Evolutionary conservation across 2,797 vertebrate genomes (phyloP), one percentile per base, ranked within the genome.

Genomic region (Brachyalestes nurse): DNA sequence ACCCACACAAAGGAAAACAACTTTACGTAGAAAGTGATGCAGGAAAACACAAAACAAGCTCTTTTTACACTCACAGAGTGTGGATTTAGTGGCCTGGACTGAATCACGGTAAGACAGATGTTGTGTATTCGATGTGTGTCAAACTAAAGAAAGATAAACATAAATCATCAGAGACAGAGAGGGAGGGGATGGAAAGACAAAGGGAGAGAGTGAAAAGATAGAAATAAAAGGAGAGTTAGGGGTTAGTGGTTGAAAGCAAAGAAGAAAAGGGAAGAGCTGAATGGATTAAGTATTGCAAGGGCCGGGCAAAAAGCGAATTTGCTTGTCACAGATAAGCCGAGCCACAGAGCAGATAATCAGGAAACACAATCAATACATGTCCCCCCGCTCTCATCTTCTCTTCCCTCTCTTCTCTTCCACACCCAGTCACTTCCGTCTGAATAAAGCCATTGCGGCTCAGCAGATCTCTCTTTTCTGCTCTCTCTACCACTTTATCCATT

Each of bases 251-350:
- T 1, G 23, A 70, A 34, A 38, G 70, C 8, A n/a, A 10, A 60
- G 55, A n/a, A 45, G 25, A 67, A 47, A 66, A 62, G 42, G 53
- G 19, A 7, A 67, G 34, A 73, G 76, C 55, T 75, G 60, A 38
- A n/a, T 17, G 38, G n/a, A 55, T 5, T 17, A 71, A 71, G 34
- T 4, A 42, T 12, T 21, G 42, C 19, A 47, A 12, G 45, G 53
- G 16, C 60, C 34, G 34, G 2, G 7, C 28, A 8, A 65, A 65
- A 65, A 65, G 69, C 34, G n/a, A 73, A 78, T 75, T 76, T 80
- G 73, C 72, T 71, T 77, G 79, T 81, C 81, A 85, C n/a, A 60
- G 81, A 85, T 84, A 81, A 85, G 78, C 72, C 47, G 45, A 77
- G 69, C 12, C 47, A 79, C 82, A 78, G 74, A 65, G 78, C 38